Base-by-base conservation (phyloP, 1,140 invertebrate species). In the Nasonia vitripennis region DNA sequence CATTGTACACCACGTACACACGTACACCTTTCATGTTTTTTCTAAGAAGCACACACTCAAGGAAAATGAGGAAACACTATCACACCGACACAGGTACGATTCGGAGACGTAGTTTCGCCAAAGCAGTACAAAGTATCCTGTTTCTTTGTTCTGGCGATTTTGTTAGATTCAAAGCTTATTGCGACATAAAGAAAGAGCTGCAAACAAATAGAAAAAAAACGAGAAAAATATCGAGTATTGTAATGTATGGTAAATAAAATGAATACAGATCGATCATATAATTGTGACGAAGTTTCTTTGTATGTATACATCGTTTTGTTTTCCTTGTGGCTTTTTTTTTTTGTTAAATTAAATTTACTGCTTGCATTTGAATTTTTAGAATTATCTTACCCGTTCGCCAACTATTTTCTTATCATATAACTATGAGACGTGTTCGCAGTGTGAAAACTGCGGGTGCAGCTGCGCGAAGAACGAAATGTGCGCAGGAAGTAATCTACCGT, bases 241-340 rank as follows among this genome's bases (percentile, higher is more conserved):
- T 91, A 92, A 87, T 89, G 82, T 90, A 91, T 90, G 88, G 88
- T 87, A 91, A 88, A 92, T 91, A 91, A 90, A 91, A 91, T 89
- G 85, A 90, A 87, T 90, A 87, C 79, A 81, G 79, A 86, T 81
- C 74, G 71, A 86, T 67, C 31, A 75, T 37, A 37, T 37, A 37
- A 41, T 75, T 74, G 84, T 85, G 34, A 85, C 80, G 71, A 62
- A 81, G 68, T 73, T 85, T 81, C 20, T 48, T 83, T 80, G 37
- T 62, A 78, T 51, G 9, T 41, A 27, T 27, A 27, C 27, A 27
- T 27, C 67, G 34, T 80, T 55, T 55, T 37, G 20, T 71, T 51
- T 45, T 71, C 12, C n/a, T 2, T 70, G 1, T 70, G 23, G 23
- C 27, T 48, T 75, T 37, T 83, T 79, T 45, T 48, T 23, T 77